Evolutionary conservation across 2,113 vertebrate genomes (phyloP).

Genomic region (Oxyruncus cristatus): DNA sequence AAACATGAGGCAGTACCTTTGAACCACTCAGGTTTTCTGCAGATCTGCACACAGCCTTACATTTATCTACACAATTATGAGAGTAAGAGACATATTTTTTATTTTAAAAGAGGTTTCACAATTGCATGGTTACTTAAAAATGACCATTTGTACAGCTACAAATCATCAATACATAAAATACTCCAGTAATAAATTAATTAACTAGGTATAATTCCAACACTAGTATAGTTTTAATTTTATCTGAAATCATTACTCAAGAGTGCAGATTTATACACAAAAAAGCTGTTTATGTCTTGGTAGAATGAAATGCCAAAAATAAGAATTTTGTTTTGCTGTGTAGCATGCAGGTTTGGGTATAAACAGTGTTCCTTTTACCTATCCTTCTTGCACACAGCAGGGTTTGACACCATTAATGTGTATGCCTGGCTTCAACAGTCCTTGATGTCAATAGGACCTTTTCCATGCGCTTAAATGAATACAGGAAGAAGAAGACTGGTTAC

Average conservation of each 20-base stretch:
- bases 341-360: neutral
- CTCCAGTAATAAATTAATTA: neutral
- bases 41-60: neutral
- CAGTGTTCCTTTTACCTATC: neutral
- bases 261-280: neutral
- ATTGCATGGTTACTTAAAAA: neutral
- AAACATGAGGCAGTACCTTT: neutral
- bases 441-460: neutral
- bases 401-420: neutral
- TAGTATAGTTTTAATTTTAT: neutral
- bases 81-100: neutral
- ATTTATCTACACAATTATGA: neutral
- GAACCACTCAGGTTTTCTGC: neutral
- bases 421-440: neutral
- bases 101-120: neutral
- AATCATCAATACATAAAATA: neutral
- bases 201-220: neutral
- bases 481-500: neutral
- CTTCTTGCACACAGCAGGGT: neutral
- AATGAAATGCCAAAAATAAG: neutral
- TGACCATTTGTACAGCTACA: neutral
- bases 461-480: neutral
- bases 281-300: neutral
- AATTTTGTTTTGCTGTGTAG: neutral
- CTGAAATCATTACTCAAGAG: neutral